Evolutionary conservation across 30 jellyfish, hydroid and myxozoan species (phyloP).

Genomic region (Catostylus mosaicus): DNA sequence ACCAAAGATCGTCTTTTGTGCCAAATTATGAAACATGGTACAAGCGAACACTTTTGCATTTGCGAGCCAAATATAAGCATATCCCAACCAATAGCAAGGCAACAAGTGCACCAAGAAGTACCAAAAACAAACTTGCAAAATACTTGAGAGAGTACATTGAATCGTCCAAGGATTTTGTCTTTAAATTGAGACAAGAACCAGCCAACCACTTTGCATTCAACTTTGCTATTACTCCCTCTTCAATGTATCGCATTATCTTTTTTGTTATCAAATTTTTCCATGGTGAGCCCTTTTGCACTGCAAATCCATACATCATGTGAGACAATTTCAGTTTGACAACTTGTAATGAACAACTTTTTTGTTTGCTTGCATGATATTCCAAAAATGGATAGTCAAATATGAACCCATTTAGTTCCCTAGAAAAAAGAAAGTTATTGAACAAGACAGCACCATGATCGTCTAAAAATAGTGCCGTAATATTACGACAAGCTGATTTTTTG

Average conservation of each 20-base stretch:
- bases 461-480: too few species aligned
- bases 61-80: too few species aligned
- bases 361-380: constrained; percentile 52
- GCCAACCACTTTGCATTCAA: constrained; percentile 67
- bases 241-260: constrained; percentile 24
- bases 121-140: too few species aligned
- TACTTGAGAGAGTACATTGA: too few species aligned
- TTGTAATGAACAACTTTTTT: constrained; percentile 53
- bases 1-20: too few species aligned
- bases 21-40: too few species aligned
- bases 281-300: constrained; percentile 52
- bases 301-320: constrained; percentile 57
- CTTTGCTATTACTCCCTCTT: constrained; percentile 19
- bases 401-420: constrained; percentile 72
- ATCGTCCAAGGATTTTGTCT: too few species aligned
- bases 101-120: too few species aligned
- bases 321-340: constrained; percentile 40
- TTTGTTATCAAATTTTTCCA: constrained; percentile 23
- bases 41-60: too few species aligned
- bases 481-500: too few species aligned
- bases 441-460: background rate
- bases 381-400: constrained; percentile 58
- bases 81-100: too few species aligned
- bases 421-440: background rate
- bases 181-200: constrained; percentile 38